phyloP scores from a whole-genome alignment of 2,797 vertebrate species.

The Pristis pectinata region DNA sequence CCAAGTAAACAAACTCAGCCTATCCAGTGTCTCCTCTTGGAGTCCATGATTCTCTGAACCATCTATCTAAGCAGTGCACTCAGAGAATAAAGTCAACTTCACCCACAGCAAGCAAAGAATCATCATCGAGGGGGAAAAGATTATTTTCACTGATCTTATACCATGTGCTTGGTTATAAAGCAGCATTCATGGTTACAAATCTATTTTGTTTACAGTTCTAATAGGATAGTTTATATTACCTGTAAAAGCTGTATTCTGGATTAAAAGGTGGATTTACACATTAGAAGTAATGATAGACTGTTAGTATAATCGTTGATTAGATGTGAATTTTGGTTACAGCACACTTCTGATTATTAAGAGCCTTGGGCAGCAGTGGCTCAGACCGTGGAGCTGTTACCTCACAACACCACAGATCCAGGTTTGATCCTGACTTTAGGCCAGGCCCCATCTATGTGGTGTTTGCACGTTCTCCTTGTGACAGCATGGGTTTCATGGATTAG shows the following conservation, averaged over 20 bases:
- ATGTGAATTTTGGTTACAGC: not conserved
- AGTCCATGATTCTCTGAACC: not conserved
- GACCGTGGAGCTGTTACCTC: too few relatives aligned
- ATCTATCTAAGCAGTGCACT: not conserved
- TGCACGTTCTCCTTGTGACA: too few relatives aligned
- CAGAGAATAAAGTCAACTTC: not conserved
- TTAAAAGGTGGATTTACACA: not conserved
- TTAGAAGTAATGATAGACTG: not conserved
- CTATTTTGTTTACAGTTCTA: not conserved
- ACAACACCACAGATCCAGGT: too few relatives aligned
- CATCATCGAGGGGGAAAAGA: not conserved
- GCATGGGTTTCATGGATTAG: too few relatives aligned
- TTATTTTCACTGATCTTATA: not conserved
- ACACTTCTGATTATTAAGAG: not conserved
- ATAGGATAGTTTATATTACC: not conserved
- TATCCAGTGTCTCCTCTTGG: not conserved
- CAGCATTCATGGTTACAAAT: not conserved
- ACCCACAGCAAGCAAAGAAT: not conserved
- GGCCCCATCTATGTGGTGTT: too few relatives aligned
- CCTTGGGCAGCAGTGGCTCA: not conserved
- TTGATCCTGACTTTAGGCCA: too few relatives aligned
- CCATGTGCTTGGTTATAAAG: not conserved
- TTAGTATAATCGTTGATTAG: not conserved
- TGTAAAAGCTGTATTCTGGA: not conserved
- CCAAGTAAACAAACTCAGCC: too few relatives aligned